Evolutionary conservation across 2,888 invertebrate genomes (phyloP), one percentile per base, ranked within the genome.

Genomic region (Teinopalpus imperialis): DNA sequence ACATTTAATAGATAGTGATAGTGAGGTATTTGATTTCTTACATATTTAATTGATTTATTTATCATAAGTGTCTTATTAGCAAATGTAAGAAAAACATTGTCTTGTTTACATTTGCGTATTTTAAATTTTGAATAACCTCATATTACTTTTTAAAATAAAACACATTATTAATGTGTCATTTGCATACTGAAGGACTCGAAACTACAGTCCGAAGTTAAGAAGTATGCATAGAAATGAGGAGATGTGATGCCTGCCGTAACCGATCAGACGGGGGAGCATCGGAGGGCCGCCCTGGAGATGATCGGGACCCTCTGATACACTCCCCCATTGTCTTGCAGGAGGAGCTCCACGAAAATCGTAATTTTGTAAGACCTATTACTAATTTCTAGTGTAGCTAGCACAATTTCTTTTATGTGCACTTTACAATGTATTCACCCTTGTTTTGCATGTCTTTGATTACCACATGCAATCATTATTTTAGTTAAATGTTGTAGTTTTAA

Each of bases 211-310:
- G 66, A 78, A 78, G 81, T 78, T 76, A 59, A 74, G 78, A 81
- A 83, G 78, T 82, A 86, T 87, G 87, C 78, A 62, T 86, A 85
- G 80, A 74, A 69, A 87, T 87, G 87, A 86, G 81, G 86, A 83
- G 74, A 62, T 65, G 65, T 74, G 83, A 85, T 74, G 75, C 76
- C 56, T 74, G 68, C 63, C 79, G 78, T 74, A 73, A 72, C 65
- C 77, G 74, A 64, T 68, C 77, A 49, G 79, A 81, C 56, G 69
- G 75, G 72, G 76, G 68, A 66, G 65, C 60, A 54, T 63, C 59
- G 43, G 67, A 66, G 54, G 57, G 57, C 59, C 65, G 55, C 43
- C 48, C 51, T 13, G 63, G 63, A 32, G 71, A 73, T 46, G 81
- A 80, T 66, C 68, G 75, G 48, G 80, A 79, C 62, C 82, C 81